A percentile compares a stretch with the other conserved stretches of the same genome.
Conservation (phyloP, 2,888 invertebrate species). For the Platycheirus albimanus region DNA sequence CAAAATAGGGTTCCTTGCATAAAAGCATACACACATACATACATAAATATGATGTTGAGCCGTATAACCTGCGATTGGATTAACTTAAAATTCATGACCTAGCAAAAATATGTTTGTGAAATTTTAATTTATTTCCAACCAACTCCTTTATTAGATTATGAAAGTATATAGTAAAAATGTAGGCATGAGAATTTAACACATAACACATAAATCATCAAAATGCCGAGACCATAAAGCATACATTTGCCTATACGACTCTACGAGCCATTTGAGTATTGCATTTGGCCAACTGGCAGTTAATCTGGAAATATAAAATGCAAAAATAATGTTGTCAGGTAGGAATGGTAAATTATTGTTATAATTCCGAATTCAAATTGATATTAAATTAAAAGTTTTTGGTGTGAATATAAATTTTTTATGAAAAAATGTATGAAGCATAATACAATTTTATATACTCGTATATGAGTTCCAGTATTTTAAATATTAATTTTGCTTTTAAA, state of each 20-base stretch:
- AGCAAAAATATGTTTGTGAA: conserved; percentile 63
- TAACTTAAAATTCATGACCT: conserved; percentile 74
- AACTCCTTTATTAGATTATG: conserved; percentile 72
- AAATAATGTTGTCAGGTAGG: conserved; percentile 32
- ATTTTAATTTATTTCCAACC: conserved; percentile 73
- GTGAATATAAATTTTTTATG: background rate
- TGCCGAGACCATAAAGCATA: conserved; percentile 44
- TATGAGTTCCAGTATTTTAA: background rate
- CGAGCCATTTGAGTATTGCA: conserved; percentile 18
- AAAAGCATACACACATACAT: too few species aligned
- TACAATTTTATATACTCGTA: background rate
- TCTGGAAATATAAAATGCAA: conserved; percentile 35
- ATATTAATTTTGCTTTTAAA: background rate
- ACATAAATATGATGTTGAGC: too few species aligned
- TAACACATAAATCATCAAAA: conserved; percentile 44
- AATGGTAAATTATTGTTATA: conserved; percentile 40
- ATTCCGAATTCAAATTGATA: conserved; percentile 36
- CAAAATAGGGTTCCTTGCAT: conserved; percentile 23
- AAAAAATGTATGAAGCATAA: background rate
- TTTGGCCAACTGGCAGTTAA: conserved; percentile 28
- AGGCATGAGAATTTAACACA: conserved; percentile 29
- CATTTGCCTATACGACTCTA: conserved; percentile 13
- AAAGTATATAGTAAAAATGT: conserved; percentile 45
- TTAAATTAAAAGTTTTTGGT: conserved; percentile 8
- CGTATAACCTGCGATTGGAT: conserved; percentile 70